These are phyloP conservation scores for Pseudococcus viburni DNA, from an alignment of 2,888 invertebrate species.

Conservation along the genomic window DNA sequence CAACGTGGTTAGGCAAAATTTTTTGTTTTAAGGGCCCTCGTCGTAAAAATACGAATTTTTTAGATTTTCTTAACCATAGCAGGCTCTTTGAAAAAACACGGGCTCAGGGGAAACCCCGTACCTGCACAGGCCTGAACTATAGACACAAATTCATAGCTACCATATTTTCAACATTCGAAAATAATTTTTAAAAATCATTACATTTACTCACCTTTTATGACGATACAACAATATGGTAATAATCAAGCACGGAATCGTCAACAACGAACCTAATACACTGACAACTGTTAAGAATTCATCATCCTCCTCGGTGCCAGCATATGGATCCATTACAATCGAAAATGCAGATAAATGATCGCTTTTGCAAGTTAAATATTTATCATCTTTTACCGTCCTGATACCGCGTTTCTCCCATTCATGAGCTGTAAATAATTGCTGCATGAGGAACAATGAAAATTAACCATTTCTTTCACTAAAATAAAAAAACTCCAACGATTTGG, in stretches of 20 bases:
- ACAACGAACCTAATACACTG: not conserved
- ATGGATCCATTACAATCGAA: slow-evolving; percentile 36
- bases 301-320: not conserved
- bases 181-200: too few relatives aligned
- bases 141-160: too few relatives aligned
- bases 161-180: too few relatives aligned
- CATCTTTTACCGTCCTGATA: not conserved
- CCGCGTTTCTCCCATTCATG: not conserved
- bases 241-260: slow-evolving; percentile 43
- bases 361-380: not conserved
- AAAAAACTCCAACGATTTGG: not conserved
- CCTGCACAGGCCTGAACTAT: too few relatives aligned
- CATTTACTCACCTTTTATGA: slow-evolving; percentile 11
- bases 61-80: too few relatives aligned
- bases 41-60: too few relatives aligned
- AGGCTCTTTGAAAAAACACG: too few relatives aligned
- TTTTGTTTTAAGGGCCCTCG: too few relatives aligned
- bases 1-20: too few relatives aligned
- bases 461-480: not conserved
- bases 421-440: slow-evolving; percentile 26
- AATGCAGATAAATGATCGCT: slow-evolving; percentile 40
- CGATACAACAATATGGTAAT: not conserved
- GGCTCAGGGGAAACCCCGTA: too few relatives aligned
- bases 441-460: slow-evolving; percentile 31
- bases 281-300: not conserved